Evolutionary conservation across 1,140 invertebrate genomes (phyloP).

Genomic region (Neuroterus valhalla): DNA sequence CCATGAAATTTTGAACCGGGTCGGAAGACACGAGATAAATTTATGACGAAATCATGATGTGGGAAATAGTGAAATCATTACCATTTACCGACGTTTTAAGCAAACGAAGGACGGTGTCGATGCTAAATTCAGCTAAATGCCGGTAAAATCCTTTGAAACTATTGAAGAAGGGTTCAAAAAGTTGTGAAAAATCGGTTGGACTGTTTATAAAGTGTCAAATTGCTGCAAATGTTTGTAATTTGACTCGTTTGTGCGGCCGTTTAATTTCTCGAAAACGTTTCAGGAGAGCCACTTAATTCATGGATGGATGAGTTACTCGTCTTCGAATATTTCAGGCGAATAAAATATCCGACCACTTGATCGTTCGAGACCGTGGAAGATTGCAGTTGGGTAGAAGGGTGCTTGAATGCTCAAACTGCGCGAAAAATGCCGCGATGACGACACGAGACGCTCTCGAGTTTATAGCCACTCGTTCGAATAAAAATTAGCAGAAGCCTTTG

Average conservation of each 20-base stretch:
- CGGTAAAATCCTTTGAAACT: too few species aligned
- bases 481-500: constrained; percentile 11
- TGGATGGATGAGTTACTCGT: constrained; percentile 44
- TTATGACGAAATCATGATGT: too few species aligned
- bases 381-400: constrained; percentile 49
- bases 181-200: too few species aligned
- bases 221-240: constrained; percentile 20
- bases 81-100: too few species aligned
- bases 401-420: constrained; percentile 51
- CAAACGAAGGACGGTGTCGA: too few species aligned
- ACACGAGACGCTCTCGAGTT: constrained; percentile 47
- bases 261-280: constrained; percentile 57
- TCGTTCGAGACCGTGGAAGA: constrained; percentile 58
- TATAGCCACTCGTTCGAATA: constrained; percentile 24
- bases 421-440: constrained; percentile 51
- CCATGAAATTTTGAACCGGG: too few species aligned
- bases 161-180: too few species aligned
- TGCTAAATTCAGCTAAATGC: too few species aligned
- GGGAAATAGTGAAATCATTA: too few species aligned
- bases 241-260: constrained; percentile 41
- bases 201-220: neutral
- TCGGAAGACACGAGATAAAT: too few species aligned
- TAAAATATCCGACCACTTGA: constrained; percentile 66
- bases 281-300: constrained; percentile 43
- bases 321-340: constrained; percentile 60